Evolutionary conservation across 1,140 invertebrate genomes (phyloP), one percentile per base, ranked within the genome.

Genomic region (Tetramorium parvispinum): DNA sequence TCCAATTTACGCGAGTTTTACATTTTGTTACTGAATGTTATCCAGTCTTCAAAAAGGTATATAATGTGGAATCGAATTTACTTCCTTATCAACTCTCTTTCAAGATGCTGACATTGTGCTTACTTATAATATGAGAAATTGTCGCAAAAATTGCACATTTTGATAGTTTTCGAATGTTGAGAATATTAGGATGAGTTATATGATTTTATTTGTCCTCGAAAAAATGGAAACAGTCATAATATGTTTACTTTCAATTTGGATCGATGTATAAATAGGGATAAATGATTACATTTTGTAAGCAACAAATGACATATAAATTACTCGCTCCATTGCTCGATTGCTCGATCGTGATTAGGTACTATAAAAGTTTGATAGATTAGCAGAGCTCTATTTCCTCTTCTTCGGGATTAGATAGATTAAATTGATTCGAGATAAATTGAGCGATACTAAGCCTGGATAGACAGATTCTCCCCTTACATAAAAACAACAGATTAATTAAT

Each of bases 401-500:
- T 37, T 40, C 7, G 32, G 3, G 13, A 75, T 75, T 75, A 75
- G 27, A 75, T 76, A 24, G 53, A 76, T 76, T 40, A 57, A 76
- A 57, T n/a, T 40, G 53, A 76, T 59, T 57, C 21, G 37, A 57
- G 43, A 57, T 65, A 78, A 55, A 78, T 53, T 18, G 18, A 49
- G 51, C 46, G 27, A 49, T 37, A 78, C 1, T 21, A 21, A 61
- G 5, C 5, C 5, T 13, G 27, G 43, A 65, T 65, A 78, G 1
- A 46, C 7, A 78, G n/a, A 16, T 11, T 46, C 24, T 10, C 37
- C 6, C 27, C 32, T 57, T 65, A 32, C 18, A 2, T 78, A 18
- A 65, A 78, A 78, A 65, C 18, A 65, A 51, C 6, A 32, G 11
- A 77, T 77, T 61, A 16, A 77, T 76, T 76, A 24, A n/a, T 59